Base-by-base conservation (phyloP, 2,797 vertebrate species). In the Ceyx erithaca region DNA sequence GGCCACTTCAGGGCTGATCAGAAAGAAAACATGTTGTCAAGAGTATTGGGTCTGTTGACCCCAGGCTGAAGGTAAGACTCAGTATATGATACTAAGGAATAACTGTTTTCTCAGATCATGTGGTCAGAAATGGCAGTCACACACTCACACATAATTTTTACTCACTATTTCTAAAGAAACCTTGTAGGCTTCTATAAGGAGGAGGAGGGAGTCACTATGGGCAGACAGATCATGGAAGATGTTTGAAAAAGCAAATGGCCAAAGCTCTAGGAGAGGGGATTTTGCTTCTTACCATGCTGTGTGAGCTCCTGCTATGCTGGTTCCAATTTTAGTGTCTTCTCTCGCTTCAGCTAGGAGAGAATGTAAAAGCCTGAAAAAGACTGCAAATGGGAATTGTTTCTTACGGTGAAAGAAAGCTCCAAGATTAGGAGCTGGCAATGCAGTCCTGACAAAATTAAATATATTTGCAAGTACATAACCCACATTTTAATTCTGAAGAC, bases 271-370 rank as follows among this genome's bases (percentile, higher is more conserved):
- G 43, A 88, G 55, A 88, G 7, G 33, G 26, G 23, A 81, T 41
- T 41, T 21, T 79, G 31, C 33, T 66, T 84, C 67, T 45, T 72
- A 11, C 41, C 35, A 15, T 10, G 45, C 3, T 83, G 46, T 26
- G 59, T n/a, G 51, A 96, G 52, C 67, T 86, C 78, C 80, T 67
- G 5, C 51, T 69, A 70, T 64, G 73, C 66, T 71, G 54, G 5
- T 80, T 58, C 70, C 83, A 75, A 46, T 94, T 94, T 85, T 83
- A 87, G 77, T 64, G 73, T 78, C 85, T 86, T 78, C 66, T 85
- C 66, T 87, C 69, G 33, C 66, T 95, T 48, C 52, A 78, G 75
- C 80, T 28, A 18, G 4, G 64, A 90, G 33, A 77, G 14, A 63
- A 58, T 23, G 77, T 45, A n/a, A 71, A 90, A 87, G 58, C n/a